Percentiles rank a stretch among this genome's conserved stretches.
Conservation (phyloP, 2,113 vertebrate species). For the Cinclus cinclus region DNA sequence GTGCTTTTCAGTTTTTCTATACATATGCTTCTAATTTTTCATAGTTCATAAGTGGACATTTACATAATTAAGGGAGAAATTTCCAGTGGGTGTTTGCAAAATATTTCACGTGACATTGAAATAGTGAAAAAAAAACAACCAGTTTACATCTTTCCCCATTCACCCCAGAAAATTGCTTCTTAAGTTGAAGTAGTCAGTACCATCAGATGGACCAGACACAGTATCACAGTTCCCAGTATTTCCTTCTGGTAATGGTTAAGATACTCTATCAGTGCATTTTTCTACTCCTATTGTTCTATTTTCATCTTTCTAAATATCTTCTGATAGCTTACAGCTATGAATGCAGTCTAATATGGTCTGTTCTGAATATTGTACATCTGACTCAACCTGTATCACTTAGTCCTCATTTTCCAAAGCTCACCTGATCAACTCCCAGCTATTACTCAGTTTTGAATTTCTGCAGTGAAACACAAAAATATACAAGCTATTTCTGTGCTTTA, state of each 20-base stretch:
- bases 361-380: not conserved
- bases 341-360: not conserved
- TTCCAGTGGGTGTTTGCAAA: not conserved
- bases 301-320: not conserved
- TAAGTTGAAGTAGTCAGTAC: not conserved
- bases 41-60: not conserved
- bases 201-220: not conserved
- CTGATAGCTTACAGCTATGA: not conserved
- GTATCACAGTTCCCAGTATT: not conserved
- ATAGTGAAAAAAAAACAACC: not conserved
- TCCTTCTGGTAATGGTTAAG: not conserved
- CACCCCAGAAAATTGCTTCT: not conserved
- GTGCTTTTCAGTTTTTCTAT: not conserved
- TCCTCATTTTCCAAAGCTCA: not conserved
- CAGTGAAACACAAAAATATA: not conserved
- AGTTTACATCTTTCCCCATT: not conserved
- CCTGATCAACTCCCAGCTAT: not conserved
- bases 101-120: not conserved
- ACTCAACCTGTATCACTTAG: not conserved
- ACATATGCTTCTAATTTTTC: not conserved
- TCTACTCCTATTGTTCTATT: not conserved
- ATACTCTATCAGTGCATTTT: not conserved
- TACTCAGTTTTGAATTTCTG: not conserved
- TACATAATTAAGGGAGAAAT: not conserved
- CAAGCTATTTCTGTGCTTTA: not conserved